phyloP scores from a whole-genome alignment of 2,113 vertebrate species.

The Sula dactylatra region DNA sequence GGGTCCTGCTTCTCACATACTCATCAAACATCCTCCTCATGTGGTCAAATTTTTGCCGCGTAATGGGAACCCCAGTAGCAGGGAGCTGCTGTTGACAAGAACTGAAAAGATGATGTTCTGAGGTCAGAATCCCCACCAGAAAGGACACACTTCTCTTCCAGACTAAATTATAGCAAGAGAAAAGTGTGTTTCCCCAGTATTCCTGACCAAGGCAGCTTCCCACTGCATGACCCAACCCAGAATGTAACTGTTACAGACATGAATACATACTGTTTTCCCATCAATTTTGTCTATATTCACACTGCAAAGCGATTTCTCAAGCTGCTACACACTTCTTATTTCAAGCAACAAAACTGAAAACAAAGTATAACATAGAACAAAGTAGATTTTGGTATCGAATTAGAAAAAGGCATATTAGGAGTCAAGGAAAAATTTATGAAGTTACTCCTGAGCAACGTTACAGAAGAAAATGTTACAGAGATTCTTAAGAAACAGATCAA shows the following conservation, averaged over 20 bases:
- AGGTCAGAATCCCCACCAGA: neutral
- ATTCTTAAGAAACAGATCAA: neutral
- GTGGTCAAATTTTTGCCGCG: conserved; percentile 78
- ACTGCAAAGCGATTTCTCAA: neutral
- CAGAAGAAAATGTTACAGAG: neutral
- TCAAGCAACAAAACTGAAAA: neutral
- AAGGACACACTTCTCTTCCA: neutral
- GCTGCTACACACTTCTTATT: neutral
- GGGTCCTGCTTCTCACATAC: conserved; percentile 87
- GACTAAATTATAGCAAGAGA: neutral
- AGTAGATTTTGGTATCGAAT: neutral
- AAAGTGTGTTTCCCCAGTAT: neutral
- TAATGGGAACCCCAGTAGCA: conserved; percentile 85
- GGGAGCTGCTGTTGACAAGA: conserved; percentile 93
- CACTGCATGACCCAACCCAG: neutral
- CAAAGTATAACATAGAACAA: neutral
- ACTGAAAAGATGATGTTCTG: conserved; percentile 65
- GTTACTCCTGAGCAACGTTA: neutral
- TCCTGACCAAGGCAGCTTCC: neutral
- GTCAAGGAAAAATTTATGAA: neutral
- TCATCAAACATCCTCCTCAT: conserved; percentile 89
- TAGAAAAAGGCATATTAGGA: neutral
- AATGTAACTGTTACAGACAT: neutral
- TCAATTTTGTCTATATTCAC: neutral
- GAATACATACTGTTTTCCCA: neutral